phyloP scores from a whole-genome alignment of 1,140 invertebrate genomes.

The Drosophila gunungcola region DNA sequence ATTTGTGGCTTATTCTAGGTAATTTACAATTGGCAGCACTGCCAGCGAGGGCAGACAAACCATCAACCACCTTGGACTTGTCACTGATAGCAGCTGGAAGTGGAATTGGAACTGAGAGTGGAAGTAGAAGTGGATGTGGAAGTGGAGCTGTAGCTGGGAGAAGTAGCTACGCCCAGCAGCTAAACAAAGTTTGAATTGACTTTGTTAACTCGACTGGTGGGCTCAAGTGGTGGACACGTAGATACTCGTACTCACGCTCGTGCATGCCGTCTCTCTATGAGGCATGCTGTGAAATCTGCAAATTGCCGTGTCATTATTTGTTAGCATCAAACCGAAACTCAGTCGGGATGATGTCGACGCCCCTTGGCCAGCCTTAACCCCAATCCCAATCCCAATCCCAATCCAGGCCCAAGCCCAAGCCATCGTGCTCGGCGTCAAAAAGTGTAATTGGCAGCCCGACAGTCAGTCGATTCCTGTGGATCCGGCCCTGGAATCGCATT shows the following conservation, averaged over 20 bases:
- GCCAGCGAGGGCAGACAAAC: slow-evolving; percentile 13
- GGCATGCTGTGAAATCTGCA: slow-evolving; percentile 84
- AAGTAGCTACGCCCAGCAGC: slow-evolving; percentile 42
- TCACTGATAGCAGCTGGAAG: slow-evolving; percentile 62
- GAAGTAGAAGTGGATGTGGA: no score
- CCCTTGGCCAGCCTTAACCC: slow-evolving; percentile 28
- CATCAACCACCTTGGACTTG: slow-evolving; percentile 61
- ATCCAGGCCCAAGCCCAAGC: not conserved
- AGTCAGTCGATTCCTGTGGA: slow-evolving; percentile 15
- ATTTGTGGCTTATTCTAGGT: no score
- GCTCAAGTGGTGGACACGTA: slow-evolving; percentile 56
- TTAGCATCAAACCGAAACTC: slow-evolving; percentile 74
- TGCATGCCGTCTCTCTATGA: slow-evolving; percentile 24
- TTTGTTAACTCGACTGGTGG: slow-evolving; percentile 71
- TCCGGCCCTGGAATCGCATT: slow-evolving; percentile 16
- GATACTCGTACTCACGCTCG: slow-evolving; percentile 42
- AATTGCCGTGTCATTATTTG: slow-evolving; percentile 85
- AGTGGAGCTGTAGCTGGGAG: not conserved
- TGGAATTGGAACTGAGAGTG: slow-evolving; percentile 6
- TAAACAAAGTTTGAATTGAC: slow-evolving; percentile 76
- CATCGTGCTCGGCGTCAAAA: slow-evolving; percentile 65
- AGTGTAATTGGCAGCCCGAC: slow-evolving; percentile 76
- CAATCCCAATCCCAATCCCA: not conserved
- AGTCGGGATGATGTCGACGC: slow-evolving; percentile 49
- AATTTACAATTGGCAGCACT: not conserved